phyloP scores from a whole-genome alignment of 1,140 invertebrate genomes.

The Zelostemma sp. region DNA sequence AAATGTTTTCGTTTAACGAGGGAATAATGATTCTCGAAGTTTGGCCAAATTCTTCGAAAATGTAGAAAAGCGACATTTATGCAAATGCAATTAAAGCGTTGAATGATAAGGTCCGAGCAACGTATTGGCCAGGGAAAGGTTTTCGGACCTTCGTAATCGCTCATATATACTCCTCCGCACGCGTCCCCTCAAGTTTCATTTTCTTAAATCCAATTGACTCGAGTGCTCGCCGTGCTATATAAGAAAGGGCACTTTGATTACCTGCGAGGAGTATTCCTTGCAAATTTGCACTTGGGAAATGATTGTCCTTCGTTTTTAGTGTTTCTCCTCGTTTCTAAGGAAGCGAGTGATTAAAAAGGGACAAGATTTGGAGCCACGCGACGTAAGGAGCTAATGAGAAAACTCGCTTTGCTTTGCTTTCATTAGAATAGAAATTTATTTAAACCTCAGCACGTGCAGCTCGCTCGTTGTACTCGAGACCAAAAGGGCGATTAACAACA shows the following conservation, averaged over 20 bases:
- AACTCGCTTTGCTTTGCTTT: neutral
- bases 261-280: constrained; percentile 33
- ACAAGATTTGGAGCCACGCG: too few relatives aligned
- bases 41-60: too few relatives aligned
- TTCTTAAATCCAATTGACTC: constrained; percentile 54
- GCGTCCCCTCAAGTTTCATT: constrained; percentile 45
- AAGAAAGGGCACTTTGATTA: constrained; percentile 42
- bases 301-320: constrained; percentile 22
- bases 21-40: too few relatives aligned
- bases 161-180: constrained; percentile 31
- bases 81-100: constrained; percentile 31
- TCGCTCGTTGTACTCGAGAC: neutral
- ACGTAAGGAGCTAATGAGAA: too few relatives aligned
- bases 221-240: too few relatives aligned
- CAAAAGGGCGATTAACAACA: too few relatives aligned
- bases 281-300: constrained; percentile 30
- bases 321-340: too few relatives aligned
- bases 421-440: constrained; percentile 8
- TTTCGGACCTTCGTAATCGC: constrained; percentile 43
- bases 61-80: too few relatives aligned
- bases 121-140: constrained; percentile 27
- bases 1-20: too few relatives aligned
- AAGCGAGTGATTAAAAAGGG: too few relatives aligned
- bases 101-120: constrained; percentile 18
- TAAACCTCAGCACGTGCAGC: constrained; percentile 3